phyloP scores from a whole-genome alignment of 2,888 invertebrate genomes.

The Laothoe populi region DNA sequence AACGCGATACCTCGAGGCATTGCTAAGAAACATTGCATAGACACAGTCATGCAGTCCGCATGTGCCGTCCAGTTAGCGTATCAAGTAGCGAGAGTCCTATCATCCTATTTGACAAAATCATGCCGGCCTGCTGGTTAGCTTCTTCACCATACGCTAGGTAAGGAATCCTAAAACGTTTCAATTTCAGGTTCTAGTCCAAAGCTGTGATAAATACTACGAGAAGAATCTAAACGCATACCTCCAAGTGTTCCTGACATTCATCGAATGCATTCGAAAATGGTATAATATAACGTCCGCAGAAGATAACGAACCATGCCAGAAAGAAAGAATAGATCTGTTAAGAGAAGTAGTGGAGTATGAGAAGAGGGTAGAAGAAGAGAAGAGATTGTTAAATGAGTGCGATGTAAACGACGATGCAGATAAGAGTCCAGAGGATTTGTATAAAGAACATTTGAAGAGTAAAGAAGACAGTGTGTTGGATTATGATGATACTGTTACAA shows the following conservation, averaged over 20 bases:
- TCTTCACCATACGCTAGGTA: no score
- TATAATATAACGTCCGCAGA: slow-evolving; percentile 45
- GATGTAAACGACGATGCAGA: slow-evolving; percentile 61
- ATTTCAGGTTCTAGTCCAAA: slow-evolving; percentile 84
- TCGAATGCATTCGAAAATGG: slow-evolving; percentile 86
- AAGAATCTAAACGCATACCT: slow-evolving; percentile 86
- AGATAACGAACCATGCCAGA: neutral
- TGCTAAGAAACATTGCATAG: no score
- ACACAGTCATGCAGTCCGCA: no score
- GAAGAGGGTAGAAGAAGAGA: slow-evolving; percentile 60
- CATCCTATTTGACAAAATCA: no score
- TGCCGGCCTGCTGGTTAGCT: no score
- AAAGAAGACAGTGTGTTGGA: slow-evolving; percentile 62
- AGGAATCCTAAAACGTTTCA: neutral
- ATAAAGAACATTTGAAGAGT: slow-evolving; percentile 72
- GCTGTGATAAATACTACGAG: slow-evolving; percentile 85
- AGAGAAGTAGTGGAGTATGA: slow-evolving; percentile 67
- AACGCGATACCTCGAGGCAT: no score
- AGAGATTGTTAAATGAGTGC: slow-evolving; percentile 57
- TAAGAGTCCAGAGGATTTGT: slow-evolving; percentile 81
- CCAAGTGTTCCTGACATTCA: slow-evolving; percentile 89
- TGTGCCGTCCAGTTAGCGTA: no score
- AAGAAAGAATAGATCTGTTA: slow-evolving; percentile 55
- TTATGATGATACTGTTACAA: slow-evolving; percentile 65
- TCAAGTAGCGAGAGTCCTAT: no score